Percentiles rank a stretch among this genome's conserved stretches.
Conservation (phyloP, 2,888 invertebrate genomes). For the Hydroisotoma schaefferi region DNA sequence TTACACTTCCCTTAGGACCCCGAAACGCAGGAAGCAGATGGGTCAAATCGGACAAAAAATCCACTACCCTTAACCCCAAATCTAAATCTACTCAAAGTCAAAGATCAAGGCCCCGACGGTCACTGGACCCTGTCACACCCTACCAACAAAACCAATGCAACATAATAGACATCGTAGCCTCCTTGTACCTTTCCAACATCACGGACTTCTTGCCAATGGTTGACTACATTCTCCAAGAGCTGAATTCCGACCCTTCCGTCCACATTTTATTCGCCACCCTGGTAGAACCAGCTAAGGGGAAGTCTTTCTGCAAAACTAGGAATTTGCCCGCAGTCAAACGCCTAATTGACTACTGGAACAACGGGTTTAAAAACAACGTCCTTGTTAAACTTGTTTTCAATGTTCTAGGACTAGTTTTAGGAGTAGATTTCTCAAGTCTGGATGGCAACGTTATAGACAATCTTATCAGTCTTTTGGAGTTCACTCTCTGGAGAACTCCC, state of each 20-base stretch:
- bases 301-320: background rate
- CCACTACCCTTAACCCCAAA: no score
- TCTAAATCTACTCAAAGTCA: no score
- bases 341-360: background rate
- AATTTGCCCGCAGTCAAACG: background rate
- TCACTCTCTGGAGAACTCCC: constrained; percentile 16
- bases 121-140: background rate
- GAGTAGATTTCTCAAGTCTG: constrained; percentile 12
- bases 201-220: background rate
- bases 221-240: background rate
- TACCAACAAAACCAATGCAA: background rate
- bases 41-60: no score
- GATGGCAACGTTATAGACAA: constrained; percentile 9
- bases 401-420: background rate
- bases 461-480: constrained; percentile 13
- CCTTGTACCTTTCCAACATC: constrained; percentile 9
- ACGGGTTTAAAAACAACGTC: background rate
- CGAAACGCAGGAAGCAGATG: background rate
- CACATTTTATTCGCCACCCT: constrained; percentile 18
- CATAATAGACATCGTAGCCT: background rate
- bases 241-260: constrained; percentile 3
- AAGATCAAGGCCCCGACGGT: background rate
- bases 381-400: background rate
- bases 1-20: background rate
- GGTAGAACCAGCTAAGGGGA: constrained; percentile 17